Evolutionary conservation across 2,113 vertebrate species (phyloP).

Genomic region (Platysternon megacephalum): DNA sequence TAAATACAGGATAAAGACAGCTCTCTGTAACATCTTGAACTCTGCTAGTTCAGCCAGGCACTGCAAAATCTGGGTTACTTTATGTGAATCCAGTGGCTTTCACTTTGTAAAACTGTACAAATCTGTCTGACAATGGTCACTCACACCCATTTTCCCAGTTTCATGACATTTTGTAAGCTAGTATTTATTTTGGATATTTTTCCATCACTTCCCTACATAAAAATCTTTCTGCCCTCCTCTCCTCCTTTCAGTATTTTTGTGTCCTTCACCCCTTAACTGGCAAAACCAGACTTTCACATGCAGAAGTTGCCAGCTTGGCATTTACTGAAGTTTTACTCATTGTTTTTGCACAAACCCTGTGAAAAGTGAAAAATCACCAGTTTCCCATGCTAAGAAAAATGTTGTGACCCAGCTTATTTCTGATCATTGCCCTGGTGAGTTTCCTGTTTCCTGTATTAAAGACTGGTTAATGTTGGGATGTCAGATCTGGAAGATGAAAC

Average conservation of each 20-base stretch:
- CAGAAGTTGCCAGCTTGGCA: neutral
- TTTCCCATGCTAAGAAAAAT: neutral
- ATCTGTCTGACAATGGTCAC: neutral
- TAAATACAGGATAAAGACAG: neutral
- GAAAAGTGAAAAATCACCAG: rapidly evolving
- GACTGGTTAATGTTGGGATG: neutral
- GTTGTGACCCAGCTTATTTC: rapidly evolving
- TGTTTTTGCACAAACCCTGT: rapidly evolving
- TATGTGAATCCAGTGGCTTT: neutral
- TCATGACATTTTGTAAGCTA: neutral
- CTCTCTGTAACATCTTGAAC: neutral
- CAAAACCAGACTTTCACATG: neutral
- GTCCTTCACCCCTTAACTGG: neutral
- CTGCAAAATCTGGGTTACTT: neutral
- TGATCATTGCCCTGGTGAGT: rapidly evolving
- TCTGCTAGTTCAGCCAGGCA: neutral
- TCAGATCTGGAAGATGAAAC: neutral
- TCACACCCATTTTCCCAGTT: neutral
- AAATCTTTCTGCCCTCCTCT: neutral
- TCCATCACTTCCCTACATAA: rapidly evolving
- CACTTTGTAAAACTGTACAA: neutral
- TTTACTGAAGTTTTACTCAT: rapidly evolving
- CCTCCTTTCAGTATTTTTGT: neutral
- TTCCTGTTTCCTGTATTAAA: neutral
- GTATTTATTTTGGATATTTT: neutral